A percentile compares a stretch with the other conserved stretches of the same genome.
phyloP scores from a whole-genome alignment of 2,888 invertebrate species.

The Diadegma fenestrale region DNA sequence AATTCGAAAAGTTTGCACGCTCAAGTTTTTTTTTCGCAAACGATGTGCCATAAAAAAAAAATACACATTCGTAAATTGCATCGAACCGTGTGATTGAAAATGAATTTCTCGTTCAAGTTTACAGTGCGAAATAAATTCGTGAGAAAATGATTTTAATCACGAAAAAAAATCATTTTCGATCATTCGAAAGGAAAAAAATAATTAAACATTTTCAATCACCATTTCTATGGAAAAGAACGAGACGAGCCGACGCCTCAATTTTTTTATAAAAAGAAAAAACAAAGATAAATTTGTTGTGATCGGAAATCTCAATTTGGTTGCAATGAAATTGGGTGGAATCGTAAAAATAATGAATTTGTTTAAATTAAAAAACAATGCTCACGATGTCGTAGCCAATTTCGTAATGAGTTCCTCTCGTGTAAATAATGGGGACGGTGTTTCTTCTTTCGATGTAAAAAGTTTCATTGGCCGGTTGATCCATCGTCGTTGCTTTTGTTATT shows the following conservation, averaged over 20 bases:
- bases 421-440: slow-evolving; percentile 91
- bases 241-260: too few relatives aligned
- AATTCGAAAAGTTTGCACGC: not conserved
- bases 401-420: slow-evolving; percentile 92
- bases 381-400: slow-evolving; percentile 95
- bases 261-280: too few relatives aligned
- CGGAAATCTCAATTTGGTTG: too few relatives aligned
- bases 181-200: too few relatives aligned
- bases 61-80: not conserved
- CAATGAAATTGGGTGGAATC: not conserved
- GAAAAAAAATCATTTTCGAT: too few relatives aligned
- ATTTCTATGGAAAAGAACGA: too few relatives aligned
- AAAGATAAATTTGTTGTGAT: too few relatives aligned
- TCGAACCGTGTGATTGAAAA: not conserved
- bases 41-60: not conserved
- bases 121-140: too few relatives aligned
- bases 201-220: too few relatives aligned
- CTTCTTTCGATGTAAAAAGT: slow-evolving; percentile 80
- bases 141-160: too few relatives aligned
- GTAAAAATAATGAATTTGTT: slow-evolving; percentile 2
- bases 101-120: too few relatives aligned
- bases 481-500: slow-evolving; percentile 34
- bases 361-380: slow-evolving; percentile 83
- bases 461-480: slow-evolving; percentile 57
- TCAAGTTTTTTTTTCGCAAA: not conserved